Percentiles rank a stretch among this genome's conserved stretches.
Conservation (phyloP, 2,888 invertebrate species). For the Andrena trimmerana region DNA sequence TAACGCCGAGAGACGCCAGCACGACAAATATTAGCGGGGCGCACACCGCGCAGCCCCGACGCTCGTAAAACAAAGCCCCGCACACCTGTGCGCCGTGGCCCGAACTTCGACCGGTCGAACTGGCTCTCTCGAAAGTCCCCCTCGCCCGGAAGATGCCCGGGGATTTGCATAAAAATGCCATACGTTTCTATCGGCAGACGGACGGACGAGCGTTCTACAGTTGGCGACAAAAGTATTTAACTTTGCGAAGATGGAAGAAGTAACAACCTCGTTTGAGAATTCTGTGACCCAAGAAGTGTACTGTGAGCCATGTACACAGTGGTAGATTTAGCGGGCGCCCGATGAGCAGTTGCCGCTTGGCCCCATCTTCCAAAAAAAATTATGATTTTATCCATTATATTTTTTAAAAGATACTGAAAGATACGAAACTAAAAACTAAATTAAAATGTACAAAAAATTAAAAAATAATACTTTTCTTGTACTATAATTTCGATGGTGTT, state of each 20-base stretch:
- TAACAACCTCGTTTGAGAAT: too few relatives aligned
- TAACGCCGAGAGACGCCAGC: constrained; percentile 62
- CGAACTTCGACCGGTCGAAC: constrained; percentile 70
- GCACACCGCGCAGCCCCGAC: constrained; percentile 72
- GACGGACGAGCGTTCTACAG: constrained; percentile 62
- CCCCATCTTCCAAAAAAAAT: too few relatives aligned
- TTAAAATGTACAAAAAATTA: too few relatives aligned
- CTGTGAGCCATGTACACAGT: too few relatives aligned
- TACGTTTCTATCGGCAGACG: constrained; percentile 75
- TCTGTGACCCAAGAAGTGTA: too few relatives aligned
- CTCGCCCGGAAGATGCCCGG: constrained; percentile 55
- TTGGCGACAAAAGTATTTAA: constrained; percentile 28
- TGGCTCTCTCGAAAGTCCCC: constrained; percentile 66
- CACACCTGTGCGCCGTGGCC: constrained; percentile 31
- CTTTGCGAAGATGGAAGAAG: background rate
- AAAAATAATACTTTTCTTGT: too few relatives aligned
- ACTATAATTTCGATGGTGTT: too few relatives aligned
- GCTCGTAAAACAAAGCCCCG: constrained; percentile 77
- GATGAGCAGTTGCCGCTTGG: too few relatives aligned
- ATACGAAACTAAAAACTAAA: too few relatives aligned
- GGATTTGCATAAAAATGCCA: constrained; percentile 80
- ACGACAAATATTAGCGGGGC: constrained; percentile 76
- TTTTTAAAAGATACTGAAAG: too few relatives aligned
- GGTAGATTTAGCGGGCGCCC: too few relatives aligned
- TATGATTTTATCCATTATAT: too few relatives aligned